Evolutionary conservation across 2,888 invertebrate genomes (phyloP).

Genomic region (Coenonympha glycerion): DNA sequence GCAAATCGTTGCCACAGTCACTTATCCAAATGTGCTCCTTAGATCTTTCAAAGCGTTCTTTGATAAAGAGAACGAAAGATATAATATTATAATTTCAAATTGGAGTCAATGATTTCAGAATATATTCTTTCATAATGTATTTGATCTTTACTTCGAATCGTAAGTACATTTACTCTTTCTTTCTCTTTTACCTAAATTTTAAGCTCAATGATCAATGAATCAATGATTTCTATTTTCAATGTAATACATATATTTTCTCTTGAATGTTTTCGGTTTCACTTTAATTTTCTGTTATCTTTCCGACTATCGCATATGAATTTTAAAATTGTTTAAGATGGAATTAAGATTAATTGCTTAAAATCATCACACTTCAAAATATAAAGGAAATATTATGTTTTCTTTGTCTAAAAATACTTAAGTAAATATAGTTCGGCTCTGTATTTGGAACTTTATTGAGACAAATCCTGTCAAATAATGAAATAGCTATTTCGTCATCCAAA

Average conservation of each 20-base stretch:
- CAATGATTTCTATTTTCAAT: conserved; percentile 6
- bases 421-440: too few relatives aligned
- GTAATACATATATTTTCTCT: conserved; percentile 4
- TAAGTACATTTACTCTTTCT: not conserved
- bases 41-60: conserved; percentile 21
- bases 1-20: conserved; percentile 13
- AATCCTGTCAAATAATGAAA: too few relatives aligned
- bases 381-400: too few relatives aligned
- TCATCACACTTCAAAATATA: too few relatives aligned
- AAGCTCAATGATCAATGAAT: too few relatives aligned
- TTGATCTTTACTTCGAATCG: conserved; percentile 12
- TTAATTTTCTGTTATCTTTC: conserved; percentile 16
- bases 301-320: conserved; percentile 12
- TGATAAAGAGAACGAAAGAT: conserved; percentile 20
- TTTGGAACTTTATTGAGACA: too few relatives aligned
- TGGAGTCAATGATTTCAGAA: conserved; percentile 23
- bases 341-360: too few relatives aligned
- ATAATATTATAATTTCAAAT: conserved; percentile 29
- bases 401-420: too few relatives aligned
- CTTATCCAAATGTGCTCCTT: conserved; percentile 25
- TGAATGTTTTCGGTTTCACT: conserved; percentile 21
- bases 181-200: not conserved
- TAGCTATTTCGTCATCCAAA: too few relatives aligned
- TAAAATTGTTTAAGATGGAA: too few relatives aligned
- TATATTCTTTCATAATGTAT: conserved; percentile 15